Evolutionary conservation across 2,113 vertebrate species (phyloP).

Genomic region (Polypterus senegalus): DNA sequence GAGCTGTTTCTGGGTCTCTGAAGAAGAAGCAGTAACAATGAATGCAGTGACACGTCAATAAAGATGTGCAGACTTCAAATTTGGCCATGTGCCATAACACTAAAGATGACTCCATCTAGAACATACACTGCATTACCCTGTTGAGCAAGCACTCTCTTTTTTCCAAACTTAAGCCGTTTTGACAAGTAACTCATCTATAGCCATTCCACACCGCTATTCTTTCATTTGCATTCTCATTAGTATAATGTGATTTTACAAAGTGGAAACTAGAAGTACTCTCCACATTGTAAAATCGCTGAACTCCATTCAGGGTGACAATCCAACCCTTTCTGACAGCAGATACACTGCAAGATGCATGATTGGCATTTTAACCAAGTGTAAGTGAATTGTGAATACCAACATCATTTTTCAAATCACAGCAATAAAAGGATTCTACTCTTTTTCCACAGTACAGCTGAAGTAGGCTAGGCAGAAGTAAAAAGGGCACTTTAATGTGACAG

Average conservation of each 20-base stretch:
- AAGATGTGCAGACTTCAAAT: constrained; percentile 47
- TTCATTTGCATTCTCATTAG: constrained; percentile 80
- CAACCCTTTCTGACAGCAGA: constrained; percentile 40
- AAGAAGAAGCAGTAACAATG: constrained; percentile 45
- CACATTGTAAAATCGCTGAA: constrained; percentile 27
- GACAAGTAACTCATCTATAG: constrained; percentile 64
- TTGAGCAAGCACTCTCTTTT: constrained; percentile 20
- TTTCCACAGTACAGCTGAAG: constrained; percentile 37
- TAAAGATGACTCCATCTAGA: constrained; percentile 43
- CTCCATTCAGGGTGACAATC: constrained; percentile 44
- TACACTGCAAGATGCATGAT: constrained; percentile 49
- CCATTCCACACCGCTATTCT: constrained; percentile 62
- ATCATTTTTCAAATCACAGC: constrained; percentile 46
- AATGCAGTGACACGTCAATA: constrained; percentile 37
- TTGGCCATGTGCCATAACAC: constrained; percentile 54
- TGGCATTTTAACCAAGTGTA: constrained; percentile 43
- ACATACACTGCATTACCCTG: constrained; percentile 23
- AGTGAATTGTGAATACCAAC: constrained; percentile 48
- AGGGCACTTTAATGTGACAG: constrained; percentile 31
- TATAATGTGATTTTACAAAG: constrained; percentile 60
- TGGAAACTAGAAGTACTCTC: constrained; percentile 39
- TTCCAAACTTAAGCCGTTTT: constrained; percentile 55
- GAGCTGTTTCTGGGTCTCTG: constrained; percentile 42
- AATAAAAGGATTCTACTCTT: constrained; percentile 42
- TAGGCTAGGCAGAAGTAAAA: constrained; percentile 36